Evolutionary conservation across 2,797 vertebrate species (phyloP), one percentile per base, ranked within the genome.

Genomic region (Danio choprae): DNA sequence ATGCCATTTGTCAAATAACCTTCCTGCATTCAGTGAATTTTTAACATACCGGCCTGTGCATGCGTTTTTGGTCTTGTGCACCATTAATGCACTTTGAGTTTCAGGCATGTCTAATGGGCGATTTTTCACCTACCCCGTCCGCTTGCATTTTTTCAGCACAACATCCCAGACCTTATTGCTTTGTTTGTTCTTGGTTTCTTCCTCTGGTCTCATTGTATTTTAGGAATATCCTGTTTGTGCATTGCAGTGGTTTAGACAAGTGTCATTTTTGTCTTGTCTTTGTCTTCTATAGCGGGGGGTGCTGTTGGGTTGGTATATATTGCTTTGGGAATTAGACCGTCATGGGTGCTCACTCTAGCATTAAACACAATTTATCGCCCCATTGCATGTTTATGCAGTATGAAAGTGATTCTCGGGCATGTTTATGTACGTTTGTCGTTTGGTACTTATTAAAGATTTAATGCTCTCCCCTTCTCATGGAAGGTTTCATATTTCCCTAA

Each of bases 321-420:
- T 63, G 63, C 59, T 74, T 70, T 86, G 85, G 88, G 84, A 89
- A 84, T 89, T 86, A 84, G 88, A 83, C 82, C 88, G 75, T 85
- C 38, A 16, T 82, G 87, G 85, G 59, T 87, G 89, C 87, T 89
- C 87, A 89, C 81, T 75, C 84, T 84, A 78, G 81, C 88, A 87
- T 89, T 89, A 89, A 89, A 91, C 88, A 64, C 89, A 87, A 89
- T 92, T 89, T 87, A 89, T 90, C 87, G 85, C 89, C 85, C 78
- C 59, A 13, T 63, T 80, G 86, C 87, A 85, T 87, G 81, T 88
- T 88, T 87, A 86, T 79, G 13, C 79, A 70, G 84, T 83, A 85
- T 91, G 79, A 86, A 87, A 87, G 83, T 68, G 78, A 90, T 87
- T 77, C 84, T 83, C 46, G 7, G 15, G 78, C 80, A 78, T 62